phyloP scores from a whole-genome alignment of 2,888 invertebrate genomes.

The Pristionchus exspectatus region DNA sequence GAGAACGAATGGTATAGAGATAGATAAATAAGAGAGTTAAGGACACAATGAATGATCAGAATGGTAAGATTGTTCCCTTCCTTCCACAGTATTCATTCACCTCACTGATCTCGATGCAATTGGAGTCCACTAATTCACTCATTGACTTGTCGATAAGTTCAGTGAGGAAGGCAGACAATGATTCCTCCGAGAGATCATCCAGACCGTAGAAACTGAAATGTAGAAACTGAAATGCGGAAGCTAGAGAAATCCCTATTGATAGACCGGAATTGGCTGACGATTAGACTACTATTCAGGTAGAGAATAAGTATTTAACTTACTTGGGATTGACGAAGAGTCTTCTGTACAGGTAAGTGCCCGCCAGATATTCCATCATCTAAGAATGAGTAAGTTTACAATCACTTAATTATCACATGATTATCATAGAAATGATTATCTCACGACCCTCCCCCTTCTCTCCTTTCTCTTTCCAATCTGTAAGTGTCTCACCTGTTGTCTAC shows the following conservation, averaged over 20 bases:
- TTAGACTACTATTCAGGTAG: too few relatives aligned
- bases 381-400: slow-evolving; percentile 80
- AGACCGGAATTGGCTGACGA: too few relatives aligned
- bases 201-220: slow-evolving; percentile 87
- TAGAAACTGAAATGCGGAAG: too few relatives aligned
- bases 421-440: background rate
- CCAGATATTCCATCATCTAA: slow-evolving; percentile 91
- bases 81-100: slow-evolving; percentile 52
- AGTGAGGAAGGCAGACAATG: slow-evolving; percentile 86
- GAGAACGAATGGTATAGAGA: background rate
- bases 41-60: background rate
- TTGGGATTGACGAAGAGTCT: slow-evolving; percentile 91
- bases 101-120: slow-evolving; percentile 88
- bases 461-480: background rate
- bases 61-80: too few relatives aligned
- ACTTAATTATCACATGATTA: background rate
- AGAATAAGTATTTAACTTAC: slow-evolving; percentile 65
- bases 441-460: background rate
- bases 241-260: too few relatives aligned
- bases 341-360: slow-evolving; percentile 98
- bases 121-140: slow-evolving; percentile 86
- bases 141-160: slow-evolving; percentile 88
- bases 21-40: background rate
- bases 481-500: slow-evolving; percentile 85
- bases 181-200: slow-evolving; percentile 83